Evolutionary conservation across 2,113 vertebrate genomes (phyloP).

Genomic region (Centropus bengalensis): DNA sequence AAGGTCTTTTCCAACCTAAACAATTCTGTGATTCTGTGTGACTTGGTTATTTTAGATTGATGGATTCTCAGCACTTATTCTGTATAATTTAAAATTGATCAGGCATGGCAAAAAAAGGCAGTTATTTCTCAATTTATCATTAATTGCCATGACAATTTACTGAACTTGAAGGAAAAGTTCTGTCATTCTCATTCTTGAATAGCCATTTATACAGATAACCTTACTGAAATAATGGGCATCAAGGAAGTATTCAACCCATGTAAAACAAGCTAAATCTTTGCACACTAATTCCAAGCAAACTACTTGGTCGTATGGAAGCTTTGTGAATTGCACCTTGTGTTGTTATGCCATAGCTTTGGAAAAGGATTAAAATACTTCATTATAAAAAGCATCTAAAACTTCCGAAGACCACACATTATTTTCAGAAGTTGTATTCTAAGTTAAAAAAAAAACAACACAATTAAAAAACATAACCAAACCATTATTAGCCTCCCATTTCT

Average conservation of each 20-base stretch:
- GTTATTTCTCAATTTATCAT: background rate
- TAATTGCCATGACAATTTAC: background rate
- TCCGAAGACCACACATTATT: background rate
- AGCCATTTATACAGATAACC: background rate
- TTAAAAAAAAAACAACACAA: background rate
- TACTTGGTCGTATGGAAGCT: background rate
- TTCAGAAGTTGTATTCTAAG: background rate
- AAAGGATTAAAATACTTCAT: background rate
- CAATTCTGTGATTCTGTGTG: no score
- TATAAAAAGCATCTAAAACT: background rate
- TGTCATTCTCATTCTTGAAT: background rate
- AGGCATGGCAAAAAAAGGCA: background rate
- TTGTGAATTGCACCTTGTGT: background rate
- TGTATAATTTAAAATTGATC: background rate
- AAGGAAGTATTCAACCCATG: background rate
- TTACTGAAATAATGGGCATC: background rate
- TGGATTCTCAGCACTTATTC: background rate
- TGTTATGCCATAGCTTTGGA: background rate
- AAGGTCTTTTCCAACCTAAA: no score
- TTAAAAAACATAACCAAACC: background rate
- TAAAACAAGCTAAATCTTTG: background rate
- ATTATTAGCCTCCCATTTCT: background rate
- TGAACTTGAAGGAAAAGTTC: background rate
- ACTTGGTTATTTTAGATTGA: background rate
- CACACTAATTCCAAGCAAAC: background rate